phyloP scores from a whole-genome alignment of 2,797 vertebrate genomes.

The Anolis apletophallus region DNA sequence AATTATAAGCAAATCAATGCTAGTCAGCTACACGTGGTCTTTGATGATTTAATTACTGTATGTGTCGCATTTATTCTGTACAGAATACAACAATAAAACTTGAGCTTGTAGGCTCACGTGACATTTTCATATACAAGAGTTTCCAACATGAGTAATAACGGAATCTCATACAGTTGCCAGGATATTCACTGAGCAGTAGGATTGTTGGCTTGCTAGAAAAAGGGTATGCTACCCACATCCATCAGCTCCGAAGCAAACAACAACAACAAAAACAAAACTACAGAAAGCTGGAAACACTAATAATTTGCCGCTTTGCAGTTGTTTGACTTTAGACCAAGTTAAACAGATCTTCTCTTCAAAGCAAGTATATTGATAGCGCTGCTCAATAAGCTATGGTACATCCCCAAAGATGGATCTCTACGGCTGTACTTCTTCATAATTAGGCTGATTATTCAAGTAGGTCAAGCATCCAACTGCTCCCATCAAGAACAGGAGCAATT shows the following conservation, averaged over 20 bases:
- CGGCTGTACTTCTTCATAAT: slow-evolving; percentile 21
- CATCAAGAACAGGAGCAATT: slow-evolving; percentile 19
- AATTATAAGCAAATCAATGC: slow-evolving; percentile 37
- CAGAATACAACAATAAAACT: slow-evolving; percentile 41
- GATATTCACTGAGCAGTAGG: slow-evolving; percentile 17
- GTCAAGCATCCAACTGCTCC: slow-evolving; percentile 38
- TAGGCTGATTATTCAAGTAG: slow-evolving; percentile 39
- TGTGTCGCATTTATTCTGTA: slow-evolving; percentile 37
- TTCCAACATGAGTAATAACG: slow-evolving; percentile 27
- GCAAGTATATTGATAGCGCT: neutral
- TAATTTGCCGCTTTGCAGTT: neutral
- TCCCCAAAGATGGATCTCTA: slow-evolving; percentile 14
- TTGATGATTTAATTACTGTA: slow-evolving; percentile 31
- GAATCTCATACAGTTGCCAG: neutral
- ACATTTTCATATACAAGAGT: neutral
- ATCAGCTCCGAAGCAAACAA: neutral
- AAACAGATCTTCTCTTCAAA: neutral
- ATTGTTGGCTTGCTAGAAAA: slow-evolving; percentile 1
- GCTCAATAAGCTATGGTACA: slow-evolving; percentile 4
- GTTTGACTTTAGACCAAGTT: slow-evolving; percentile 30
- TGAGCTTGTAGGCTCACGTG: fast-evolving
- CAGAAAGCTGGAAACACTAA: neutral
- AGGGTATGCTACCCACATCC: neutral
- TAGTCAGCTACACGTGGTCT: slow-evolving; percentile 35
- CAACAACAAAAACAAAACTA: neutral